Base-by-base conservation (phyloP, 1,140 invertebrate species). In the Bombus pascuorum region DNA sequence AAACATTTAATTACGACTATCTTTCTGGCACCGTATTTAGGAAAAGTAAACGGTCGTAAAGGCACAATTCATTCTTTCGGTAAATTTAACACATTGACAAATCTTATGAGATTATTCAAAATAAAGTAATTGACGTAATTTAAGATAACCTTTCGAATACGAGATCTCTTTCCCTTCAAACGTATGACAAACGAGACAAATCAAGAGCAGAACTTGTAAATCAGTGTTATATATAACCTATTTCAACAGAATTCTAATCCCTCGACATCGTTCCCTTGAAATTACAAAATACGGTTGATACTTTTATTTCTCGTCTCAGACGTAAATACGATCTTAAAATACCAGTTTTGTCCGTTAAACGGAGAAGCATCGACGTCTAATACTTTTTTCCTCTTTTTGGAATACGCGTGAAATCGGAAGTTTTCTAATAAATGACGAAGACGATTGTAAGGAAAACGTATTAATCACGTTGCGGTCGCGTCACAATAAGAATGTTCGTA, bases 1-100 rank as follows among this genome's bases (percentile, higher is more conserved):
- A 22, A 73, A 37, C 70, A 53, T 80, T 72, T 80, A 84, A 84
- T 72, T 39, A 53, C 39, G 53, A 9, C 18, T 62, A 37, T 32
- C 39, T 70, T 22, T 57, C 75, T 47, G 39, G 15, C 75, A 53
- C 22, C 13, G 9, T 32, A 9, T 34, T 73, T 53, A 34, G 32
- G 39, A 53, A 72, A 78, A 28, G 53, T 78, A 84, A 44, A 84
- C 68, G 53, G 39, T 68, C 66, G 53, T 71, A 72, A 72, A 83
- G 18, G n/a, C 25, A 12, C 28, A 34, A 72, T 32, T 62, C 34
- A 72, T 39, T 62, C 22, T n/a, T 39, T 34, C 42, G 71, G n/a
- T 62, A 68, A 77, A 42, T 53, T 25, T 28, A 22, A 66, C 10
- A 25, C 13, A 9, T 3, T n/a, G 28, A n/a, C 28, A 15, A 37